These are phyloP conservation scores for Lycocerus yunnanus DNA, from an alignment of 2,888 invertebrate genomes.

Conservation along the genomic window DNA sequence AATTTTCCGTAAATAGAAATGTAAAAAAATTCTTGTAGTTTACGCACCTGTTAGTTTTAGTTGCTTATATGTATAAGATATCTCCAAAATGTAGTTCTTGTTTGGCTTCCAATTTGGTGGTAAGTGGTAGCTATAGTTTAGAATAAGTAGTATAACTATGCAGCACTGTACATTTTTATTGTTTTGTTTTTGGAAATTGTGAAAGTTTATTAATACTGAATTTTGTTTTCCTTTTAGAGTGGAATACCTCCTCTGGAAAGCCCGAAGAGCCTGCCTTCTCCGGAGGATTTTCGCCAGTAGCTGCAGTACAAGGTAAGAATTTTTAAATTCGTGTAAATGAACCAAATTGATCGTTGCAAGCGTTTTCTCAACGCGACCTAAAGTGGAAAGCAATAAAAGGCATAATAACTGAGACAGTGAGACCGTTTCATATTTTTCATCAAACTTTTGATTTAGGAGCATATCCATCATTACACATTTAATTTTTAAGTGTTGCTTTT, in stretches of 20 bases:
- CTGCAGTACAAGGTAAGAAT: constrained; percentile 52
- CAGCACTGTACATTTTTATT: constrained; percentile 1
- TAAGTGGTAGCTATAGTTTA: neutral
- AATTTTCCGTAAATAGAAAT: neutral
- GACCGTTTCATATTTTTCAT: constrained; percentile 1
- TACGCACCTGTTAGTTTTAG: neutral
- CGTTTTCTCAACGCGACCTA: neutral
- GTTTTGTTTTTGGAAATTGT: neutral
- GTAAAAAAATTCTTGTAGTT: neutral
- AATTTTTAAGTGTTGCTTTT: constrained; percentile 28
- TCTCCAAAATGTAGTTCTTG: neutral
- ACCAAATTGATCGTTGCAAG: neutral
- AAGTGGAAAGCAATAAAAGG: constrained; percentile 3
- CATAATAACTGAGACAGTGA: constrained; percentile 2
- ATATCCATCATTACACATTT: constrained; percentile 41
- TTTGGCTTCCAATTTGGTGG: neutral
- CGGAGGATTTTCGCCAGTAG: constrained; percentile 39
- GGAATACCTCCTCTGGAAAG: constrained; percentile 49
- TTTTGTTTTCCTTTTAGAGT: constrained; percentile 45
- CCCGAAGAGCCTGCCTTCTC: constrained; percentile 36
- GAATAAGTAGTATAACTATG: neutral
- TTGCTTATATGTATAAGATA: neutral
- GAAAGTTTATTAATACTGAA: neutral
- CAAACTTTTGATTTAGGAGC: constrained; percentile 39
- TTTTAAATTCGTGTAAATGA: constrained; percentile 7